Evolutionary conservation across 2,113 vertebrate genomes (phyloP).

Genomic region (Gobius niger): DNA sequence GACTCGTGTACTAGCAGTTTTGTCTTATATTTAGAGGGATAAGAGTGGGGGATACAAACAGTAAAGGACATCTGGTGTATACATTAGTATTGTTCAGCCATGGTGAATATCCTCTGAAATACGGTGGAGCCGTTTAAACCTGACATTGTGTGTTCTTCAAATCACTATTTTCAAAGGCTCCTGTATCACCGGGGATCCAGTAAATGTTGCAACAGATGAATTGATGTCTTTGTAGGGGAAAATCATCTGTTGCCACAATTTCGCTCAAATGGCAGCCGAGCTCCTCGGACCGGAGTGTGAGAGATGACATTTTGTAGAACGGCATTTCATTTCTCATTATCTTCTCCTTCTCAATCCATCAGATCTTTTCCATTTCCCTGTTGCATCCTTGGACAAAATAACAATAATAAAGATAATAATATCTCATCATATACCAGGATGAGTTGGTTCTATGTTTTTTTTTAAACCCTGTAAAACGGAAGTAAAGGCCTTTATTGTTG

Average conservation of each 20-base stretch:
- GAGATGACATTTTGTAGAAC: conserved; percentile 64
- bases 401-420: conserved; percentile 37
- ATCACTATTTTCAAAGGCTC: conserved; percentile 53
- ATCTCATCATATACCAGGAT: background rate
- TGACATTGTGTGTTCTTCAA: conserved; percentile 46
- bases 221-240: conserved; percentile 61
- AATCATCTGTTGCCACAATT: conserved; percentile 58
- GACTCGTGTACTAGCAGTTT: too few relatives aligned
- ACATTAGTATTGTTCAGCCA: background rate
- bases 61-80: background rate
- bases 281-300: conserved; percentile 58
- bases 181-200: conserved; percentile 42
- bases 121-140: conserved; percentile 22
- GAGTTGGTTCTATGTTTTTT: background rate
- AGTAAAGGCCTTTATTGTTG: too few relatives aligned
- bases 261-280: conserved; percentile 59
- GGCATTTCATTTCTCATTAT: conserved; percentile 69
- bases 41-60: too few relatives aligned
- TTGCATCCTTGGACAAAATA: conserved; percentile 31
- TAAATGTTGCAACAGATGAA: conserved; percentile 50
- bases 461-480: too few relatives aligned
- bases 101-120: conserved; percentile 9
- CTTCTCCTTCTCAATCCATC: conserved; percentile 53
- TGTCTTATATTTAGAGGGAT: too few relatives aligned
- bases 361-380: conserved; percentile 24